Conservation (phyloP, 2,888 invertebrate genomes). For the Lasioglossum zephyrum region DNA sequence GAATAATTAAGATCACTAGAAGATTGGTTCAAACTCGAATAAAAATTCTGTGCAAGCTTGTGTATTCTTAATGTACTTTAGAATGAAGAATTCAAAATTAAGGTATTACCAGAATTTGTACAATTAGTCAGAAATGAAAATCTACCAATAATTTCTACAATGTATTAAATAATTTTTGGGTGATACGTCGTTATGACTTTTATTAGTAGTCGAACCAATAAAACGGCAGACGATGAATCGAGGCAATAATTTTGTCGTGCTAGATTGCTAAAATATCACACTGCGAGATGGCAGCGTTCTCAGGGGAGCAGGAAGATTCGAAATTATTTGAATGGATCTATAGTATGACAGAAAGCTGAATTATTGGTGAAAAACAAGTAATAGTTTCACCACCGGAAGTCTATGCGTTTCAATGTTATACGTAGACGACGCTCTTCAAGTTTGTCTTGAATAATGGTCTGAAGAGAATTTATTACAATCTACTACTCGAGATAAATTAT, state of each 20-base stretch:
- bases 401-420: neutral
- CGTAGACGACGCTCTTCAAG: neutral
- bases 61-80: neutral
- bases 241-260: neutral
- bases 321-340: neutral
- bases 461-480: neutral
- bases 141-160: no score
- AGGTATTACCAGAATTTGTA: no score
- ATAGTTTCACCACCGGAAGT: neutral
- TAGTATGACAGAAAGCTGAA: neutral
- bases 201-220: neutral
- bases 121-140: no score
- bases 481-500: neutral
- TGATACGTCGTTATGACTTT: neutral
- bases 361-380: neutral
- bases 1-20: neutral
- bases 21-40: neutral
- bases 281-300: neutral
- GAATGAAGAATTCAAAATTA: neutral
- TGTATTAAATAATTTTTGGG: neutral
- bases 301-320: neutral
- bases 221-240: neutral
- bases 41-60: neutral
- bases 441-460: neutral
- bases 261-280: conserved; percentile 5